Conservation (phyloP, 64 coral and sea anemone species). For the Cladopsammia gracilis region DNA sequence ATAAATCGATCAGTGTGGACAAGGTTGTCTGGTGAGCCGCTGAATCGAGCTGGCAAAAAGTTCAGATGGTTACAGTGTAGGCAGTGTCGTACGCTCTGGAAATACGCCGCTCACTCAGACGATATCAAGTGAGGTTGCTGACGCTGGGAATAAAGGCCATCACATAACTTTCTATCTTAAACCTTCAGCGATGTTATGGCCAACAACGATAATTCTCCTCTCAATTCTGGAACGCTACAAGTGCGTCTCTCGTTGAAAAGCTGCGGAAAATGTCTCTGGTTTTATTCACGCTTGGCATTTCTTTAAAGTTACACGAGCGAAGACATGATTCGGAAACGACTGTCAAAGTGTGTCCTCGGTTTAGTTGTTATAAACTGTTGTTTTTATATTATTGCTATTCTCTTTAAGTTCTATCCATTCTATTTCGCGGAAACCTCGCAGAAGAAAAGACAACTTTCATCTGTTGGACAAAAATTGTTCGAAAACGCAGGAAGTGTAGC, state of each 20-base stretch:
- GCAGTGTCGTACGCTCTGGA: background rate
- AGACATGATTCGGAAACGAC: constrained; percentile 18
- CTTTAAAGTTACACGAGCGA: background rate
- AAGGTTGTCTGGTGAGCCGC: background rate
- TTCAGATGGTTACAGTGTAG: too few relatives aligned
- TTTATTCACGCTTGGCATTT: background rate
- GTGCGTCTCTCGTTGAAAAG: background rate
- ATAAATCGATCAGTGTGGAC: background rate
- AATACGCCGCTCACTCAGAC: background rate
- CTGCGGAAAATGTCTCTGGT: background rate
- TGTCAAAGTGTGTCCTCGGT: background rate
- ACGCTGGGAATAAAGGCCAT: background rate
- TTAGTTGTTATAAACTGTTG: background rate
- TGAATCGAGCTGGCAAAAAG: background rate
- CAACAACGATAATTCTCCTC: background rate
- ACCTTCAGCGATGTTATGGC: background rate
- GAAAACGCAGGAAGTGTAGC: background rate
- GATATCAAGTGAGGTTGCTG: too few relatives aligned
- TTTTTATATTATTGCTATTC: background rate
- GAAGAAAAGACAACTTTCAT: background rate
- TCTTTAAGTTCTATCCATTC: background rate
- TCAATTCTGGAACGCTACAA: too few relatives aligned
- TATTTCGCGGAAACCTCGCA: background rate
- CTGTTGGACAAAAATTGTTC: background rate
- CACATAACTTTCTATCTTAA: background rate